Evolutionary conservation across 2,797 vertebrate species (phyloP).

Genomic region (Xenops minutus): DNA sequence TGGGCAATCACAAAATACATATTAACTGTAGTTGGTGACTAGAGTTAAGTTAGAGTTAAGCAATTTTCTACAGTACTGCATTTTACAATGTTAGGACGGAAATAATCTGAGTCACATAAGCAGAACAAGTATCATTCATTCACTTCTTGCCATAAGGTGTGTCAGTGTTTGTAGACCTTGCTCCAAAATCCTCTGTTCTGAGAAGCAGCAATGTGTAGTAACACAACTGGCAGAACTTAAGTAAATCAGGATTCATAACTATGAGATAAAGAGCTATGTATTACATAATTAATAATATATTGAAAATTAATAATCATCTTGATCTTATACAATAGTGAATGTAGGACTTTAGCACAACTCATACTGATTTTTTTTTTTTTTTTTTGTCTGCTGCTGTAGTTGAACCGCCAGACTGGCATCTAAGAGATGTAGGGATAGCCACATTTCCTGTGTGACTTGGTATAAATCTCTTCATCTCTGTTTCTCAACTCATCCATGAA

Average conservation of each 20-base stretch:
- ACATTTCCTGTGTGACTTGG: slow-evolving; percentile 37
- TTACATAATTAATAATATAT: not conserved
- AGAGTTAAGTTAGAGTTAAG: not conserved
- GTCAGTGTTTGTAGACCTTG: not conserved
- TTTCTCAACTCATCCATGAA: slow-evolving; percentile 36
- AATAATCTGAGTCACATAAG: not conserved
- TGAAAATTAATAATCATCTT: not conserved
- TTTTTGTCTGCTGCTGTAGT: not conserved
- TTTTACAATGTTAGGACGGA: not conserved
- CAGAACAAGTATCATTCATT: not conserved
- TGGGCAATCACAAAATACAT: not conserved
- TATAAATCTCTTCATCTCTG: slow-evolving; percentile 9
- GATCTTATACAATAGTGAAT: not conserved
- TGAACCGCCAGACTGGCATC: not conserved
- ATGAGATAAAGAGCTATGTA: not conserved
- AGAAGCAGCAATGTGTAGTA: not conserved
- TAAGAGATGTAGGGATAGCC: not conserved
- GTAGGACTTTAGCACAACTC: not conserved
- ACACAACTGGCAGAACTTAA: not conserved
- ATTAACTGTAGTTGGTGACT: not conserved
- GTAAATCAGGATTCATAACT: not conserved
- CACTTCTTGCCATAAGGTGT: not conserved
- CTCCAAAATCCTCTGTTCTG: not conserved
- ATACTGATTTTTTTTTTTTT: not conserved
- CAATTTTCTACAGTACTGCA: not conserved